Base-by-base conservation (phyloP, 1,140 invertebrate species). In the Acromyrmex echinatior region DNA sequence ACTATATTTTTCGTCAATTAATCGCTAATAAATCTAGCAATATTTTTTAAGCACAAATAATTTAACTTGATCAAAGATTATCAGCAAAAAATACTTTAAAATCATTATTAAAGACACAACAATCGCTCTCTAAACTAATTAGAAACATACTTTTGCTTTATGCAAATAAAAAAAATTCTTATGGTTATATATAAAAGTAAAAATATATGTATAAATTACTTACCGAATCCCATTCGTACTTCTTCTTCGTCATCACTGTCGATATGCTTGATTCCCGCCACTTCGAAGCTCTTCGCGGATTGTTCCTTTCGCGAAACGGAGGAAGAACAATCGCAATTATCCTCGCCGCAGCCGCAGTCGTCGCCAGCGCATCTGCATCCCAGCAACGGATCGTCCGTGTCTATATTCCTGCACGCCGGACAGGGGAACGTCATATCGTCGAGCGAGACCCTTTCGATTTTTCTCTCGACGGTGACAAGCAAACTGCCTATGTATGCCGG, bases 211-310 rank as follows among this genome's bases (percentile, higher is more conserved):
- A 1, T 6, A 7, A 68, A 68, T 63, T 31, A 95, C 94, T 95
- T 73, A 95, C 95, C 95, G 76, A 95, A 95, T 39, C 94, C 95
- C 95, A 95, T 95, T 53, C 95, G 92, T 16, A 95, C 95, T 88
- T 96, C 96, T 74, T 97, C 96, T 91, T 97, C 97, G 86, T 97
- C 97, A 91, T 97, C 97, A 91, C 97, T 97, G 93, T 97, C 97
- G 88, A 97, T 97, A 93, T 97, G 97, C 93, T 97, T 97, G 84
- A 97, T 96, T n/a, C 96, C 96, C 12, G 96, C 96, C 79, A 97
- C 94, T 93, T 97, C 97, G 91, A 97, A 97, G 92, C 94, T 96
- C 93, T 88, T 95, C 87, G 81, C 91, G 87, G 90, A 95, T 93
- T 93, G 93, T 92, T 92, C 93, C 92, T 86, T 93, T 78, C 58